Evolutionary conservation across 2,113 vertebrate genomes (phyloP).

Genomic region (Pollimyrus isidori): DNA sequence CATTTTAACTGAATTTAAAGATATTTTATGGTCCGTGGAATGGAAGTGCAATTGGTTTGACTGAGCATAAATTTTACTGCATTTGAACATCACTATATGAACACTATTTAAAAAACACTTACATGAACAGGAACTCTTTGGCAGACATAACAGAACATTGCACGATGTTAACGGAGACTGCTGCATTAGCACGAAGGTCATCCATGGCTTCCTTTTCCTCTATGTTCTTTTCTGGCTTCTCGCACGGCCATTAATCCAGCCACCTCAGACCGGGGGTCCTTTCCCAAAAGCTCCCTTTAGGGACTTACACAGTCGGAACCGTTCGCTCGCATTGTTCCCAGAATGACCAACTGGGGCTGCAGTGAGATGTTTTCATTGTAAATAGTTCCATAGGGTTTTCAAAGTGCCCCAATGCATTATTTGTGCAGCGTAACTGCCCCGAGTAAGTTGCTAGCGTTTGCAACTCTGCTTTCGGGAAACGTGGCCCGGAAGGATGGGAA

Average conservation of each 20-base stretch:
- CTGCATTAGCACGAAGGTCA: not conserved
- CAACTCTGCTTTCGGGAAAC: not conserved
- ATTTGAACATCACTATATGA: not conserved
- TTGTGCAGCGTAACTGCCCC: not conserved
- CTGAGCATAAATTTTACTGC: not conserved
- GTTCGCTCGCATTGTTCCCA: not conserved
- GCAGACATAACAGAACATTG: not conserved
- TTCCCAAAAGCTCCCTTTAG: not conserved
- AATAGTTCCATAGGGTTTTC: not conserved
- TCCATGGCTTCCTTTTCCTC: not conserved
- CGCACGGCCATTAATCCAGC: not conserved
- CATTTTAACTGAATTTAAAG: not conserved
- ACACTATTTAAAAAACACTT: not conserved
- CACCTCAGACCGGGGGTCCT: not conserved
- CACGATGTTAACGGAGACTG: not conserved
- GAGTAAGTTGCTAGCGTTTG: not conserved
- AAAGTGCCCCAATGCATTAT: not conserved
- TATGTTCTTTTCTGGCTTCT: not conserved
- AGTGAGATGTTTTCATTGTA: not conserved
- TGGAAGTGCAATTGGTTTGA: not conserved
- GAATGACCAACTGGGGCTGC: not conserved
- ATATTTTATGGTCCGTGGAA: not conserved
- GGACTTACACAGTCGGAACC: not conserved
- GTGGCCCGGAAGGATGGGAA: not conserved
- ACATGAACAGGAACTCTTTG: not conserved